These are phyloP conservation scores for Gallirallus australis DNA, from an alignment of 2,797 vertebrate species.

Conservation along the genomic window DNA sequence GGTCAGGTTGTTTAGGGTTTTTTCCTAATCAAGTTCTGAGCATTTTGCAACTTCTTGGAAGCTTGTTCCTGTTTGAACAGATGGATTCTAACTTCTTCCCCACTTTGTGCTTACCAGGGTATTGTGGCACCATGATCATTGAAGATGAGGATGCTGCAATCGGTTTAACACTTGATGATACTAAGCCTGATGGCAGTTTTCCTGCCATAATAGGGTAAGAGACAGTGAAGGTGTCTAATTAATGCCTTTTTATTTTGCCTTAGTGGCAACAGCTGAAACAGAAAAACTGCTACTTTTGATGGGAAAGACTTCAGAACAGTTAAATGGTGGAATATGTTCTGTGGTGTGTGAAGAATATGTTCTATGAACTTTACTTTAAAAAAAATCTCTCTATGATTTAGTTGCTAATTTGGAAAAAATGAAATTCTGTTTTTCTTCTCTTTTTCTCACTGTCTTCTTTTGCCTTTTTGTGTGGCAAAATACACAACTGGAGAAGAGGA, in stretches of 20 bases:
- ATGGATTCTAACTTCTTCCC: neutral
- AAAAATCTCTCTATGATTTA: neutral
- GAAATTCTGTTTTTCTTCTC: neutral
- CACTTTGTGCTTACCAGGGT: slow-evolving; percentile 79
- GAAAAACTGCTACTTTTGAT: neutral
- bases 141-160: slow-evolving; percentile 93
- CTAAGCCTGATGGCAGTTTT: slow-evolving; percentile 91
- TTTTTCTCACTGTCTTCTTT: neutral
- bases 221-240: neutral
- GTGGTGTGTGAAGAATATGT: neutral
- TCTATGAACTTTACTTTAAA: neutral
- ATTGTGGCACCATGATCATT: slow-evolving; percentile 94
- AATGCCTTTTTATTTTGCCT: neutral
- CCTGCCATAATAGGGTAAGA: slow-evolving; percentile 94
- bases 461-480: neutral
- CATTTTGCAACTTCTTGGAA: neutral
- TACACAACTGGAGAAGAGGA: neutral
- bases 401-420: neutral
- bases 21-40: neutral
- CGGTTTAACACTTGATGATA: slow-evolving; percentile 92
- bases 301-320: neutral
- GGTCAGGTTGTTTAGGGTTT: neutral
- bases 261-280: neutral
- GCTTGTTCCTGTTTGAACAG: neutral
- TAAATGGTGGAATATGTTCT: neutral